These are phyloP conservation scores for Lysandra bellargus DNA, from an alignment of 2,888 invertebrate genomes.

Conservation along the genomic window DNA sequence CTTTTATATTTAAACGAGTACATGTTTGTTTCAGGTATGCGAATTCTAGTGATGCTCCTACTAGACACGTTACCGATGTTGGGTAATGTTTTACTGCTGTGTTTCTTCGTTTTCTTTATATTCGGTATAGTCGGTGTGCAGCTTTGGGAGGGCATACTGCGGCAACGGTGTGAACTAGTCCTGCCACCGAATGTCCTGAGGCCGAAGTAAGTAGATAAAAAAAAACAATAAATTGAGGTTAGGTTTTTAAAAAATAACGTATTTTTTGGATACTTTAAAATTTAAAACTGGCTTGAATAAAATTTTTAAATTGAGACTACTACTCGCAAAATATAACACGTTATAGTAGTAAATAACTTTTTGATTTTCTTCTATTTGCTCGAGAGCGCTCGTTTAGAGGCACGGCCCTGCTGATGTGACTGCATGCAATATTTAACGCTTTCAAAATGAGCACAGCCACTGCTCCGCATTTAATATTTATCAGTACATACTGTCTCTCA, in stretches of 20 bases:
- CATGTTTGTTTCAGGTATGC: constrained; percentile 88
- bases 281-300: neutral
- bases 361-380: constrained; percentile 66
- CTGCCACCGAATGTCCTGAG: constrained; percentile 85
- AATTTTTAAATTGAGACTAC: constrained; percentile 25
- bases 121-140: constrained; percentile 99
- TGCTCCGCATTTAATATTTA: constrained; percentile 63
- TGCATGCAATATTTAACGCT: constrained; percentile 81
- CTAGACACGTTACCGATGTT: constrained; percentile 99
- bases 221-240: constrained; percentile 2
- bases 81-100: constrained; percentile 97
- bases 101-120: constrained; percentile 99
- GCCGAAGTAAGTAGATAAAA: constrained; percentile 85
- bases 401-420: constrained; percentile 77
- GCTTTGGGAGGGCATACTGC: constrained; percentile 98
- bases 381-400: constrained; percentile 69
- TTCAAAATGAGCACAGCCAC: constrained; percentile 65
- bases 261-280: neutral
- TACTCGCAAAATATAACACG: constrained; percentile 36
- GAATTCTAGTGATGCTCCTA: constrained; percentile 98
- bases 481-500: constrained; percentile 61
- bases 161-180: constrained; percentile 94
- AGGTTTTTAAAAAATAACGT: neutral
- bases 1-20: neutral
- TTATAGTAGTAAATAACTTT: constrained; percentile 55